Evolutionary conservation across 2,888 invertebrate genomes (phyloP).

Genomic region (Microplitis deprimator): DNA sequence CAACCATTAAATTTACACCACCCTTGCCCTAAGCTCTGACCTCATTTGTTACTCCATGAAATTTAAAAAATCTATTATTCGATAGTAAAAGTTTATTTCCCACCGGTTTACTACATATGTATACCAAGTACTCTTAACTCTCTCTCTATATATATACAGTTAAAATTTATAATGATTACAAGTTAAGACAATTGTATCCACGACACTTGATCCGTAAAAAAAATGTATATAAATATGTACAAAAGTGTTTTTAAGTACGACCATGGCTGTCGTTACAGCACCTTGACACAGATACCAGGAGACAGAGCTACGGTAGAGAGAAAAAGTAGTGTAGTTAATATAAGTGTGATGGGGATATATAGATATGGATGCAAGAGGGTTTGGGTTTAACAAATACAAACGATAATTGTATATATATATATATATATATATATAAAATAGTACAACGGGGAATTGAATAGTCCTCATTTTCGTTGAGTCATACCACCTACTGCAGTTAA

Average conservation of each 20-base stretch:
- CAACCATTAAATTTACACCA: background rate
- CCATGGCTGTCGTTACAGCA: slow-evolving; percentile 61
- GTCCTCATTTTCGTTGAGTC: slow-evolving; percentile 19
- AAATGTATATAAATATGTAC: background rate
- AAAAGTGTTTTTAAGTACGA: slow-evolving; percentile 49
- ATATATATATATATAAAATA: no score
- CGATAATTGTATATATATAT: no score
- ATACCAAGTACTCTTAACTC: no score
- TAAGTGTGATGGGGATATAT: no score
- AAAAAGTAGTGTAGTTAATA: slow-evolving; percentile 10
- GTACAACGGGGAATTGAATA: slow-evolving; percentile 17
- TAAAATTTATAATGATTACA: no score
- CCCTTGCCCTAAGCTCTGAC: background rate
- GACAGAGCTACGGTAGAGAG: slow-evolving; percentile 10
- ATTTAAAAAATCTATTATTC: background rate
- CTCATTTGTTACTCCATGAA: no score
- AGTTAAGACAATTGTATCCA: background rate
- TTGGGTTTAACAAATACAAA: background rate
- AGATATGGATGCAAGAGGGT: background rate
- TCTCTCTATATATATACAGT: no score
- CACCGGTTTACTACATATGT: no score
- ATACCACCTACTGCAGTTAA: background rate
- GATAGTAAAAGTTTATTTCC: no score
- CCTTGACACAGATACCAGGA: slow-evolving; percentile 66
- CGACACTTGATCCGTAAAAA: background rate